These are phyloP conservation scores for Aphaenogaster rudis DNA, from an alignment of 1,140 invertebrate species.

Conservation along the genomic window DNA sequence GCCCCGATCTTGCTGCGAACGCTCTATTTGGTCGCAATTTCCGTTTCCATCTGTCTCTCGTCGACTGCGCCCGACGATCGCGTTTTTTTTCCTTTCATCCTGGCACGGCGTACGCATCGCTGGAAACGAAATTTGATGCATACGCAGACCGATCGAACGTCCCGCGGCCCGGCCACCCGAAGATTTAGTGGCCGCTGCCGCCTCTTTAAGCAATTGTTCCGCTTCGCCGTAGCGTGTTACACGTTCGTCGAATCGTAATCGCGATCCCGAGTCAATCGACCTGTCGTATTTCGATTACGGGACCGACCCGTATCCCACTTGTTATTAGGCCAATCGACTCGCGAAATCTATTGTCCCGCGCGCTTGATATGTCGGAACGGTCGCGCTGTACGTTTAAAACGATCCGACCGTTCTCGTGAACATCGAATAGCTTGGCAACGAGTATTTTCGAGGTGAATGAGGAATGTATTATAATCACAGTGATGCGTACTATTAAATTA, in stretches of 20 bases:
- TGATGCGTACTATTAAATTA: constrained; percentile 48
- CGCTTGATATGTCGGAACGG: not conserved
- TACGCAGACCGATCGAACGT: constrained; percentile 58
- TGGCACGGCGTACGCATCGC: constrained; percentile 8
- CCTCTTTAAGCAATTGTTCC: constrained; percentile 51
- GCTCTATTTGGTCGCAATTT: constrained; percentile 71
- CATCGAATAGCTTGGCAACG: not conserved
- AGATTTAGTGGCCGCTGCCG: constrained; percentile 38
- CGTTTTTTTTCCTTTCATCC: constrained; percentile 41
- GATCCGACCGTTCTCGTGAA: not conserved
- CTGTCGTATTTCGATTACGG: constrained; percentile 55
- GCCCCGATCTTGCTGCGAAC: constrained; percentile 46
- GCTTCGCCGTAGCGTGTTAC: constrained; percentile 16
- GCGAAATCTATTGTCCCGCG: constrained; percentile 27
- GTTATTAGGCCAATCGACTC: constrained; percentile 36
- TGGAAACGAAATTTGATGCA: constrained; percentile 72
- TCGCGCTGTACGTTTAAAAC: not conserved
- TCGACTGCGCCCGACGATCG: constrained; percentile 26
- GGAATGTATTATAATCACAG: constrained; percentile 20
- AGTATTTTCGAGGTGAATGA: not conserved
- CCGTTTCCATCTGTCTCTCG: constrained; percentile 74
- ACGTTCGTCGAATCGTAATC: constrained; percentile 48
- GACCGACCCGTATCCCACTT: constrained; percentile 16
- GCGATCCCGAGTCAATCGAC: constrained; percentile 39
- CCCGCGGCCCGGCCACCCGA: constrained; percentile 9